These are phyloP conservation scores for Himalopsyche kuldschensis DNA, from an alignment of 2,888 invertebrate species.

Conservation along the genomic window DNA sequence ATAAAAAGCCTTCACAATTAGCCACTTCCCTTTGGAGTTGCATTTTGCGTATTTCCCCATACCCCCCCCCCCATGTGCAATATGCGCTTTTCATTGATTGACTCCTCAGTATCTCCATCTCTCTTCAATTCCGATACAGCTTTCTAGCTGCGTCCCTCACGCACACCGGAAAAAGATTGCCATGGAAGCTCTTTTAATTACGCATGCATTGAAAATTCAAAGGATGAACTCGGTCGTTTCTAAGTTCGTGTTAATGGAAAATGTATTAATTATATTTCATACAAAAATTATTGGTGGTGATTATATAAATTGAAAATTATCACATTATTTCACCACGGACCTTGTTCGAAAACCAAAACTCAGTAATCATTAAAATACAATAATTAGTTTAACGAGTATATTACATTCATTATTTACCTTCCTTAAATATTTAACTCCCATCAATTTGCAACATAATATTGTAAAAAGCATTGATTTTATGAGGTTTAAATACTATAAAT, in stretches of 20 bases:
- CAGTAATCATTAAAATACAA: no score
- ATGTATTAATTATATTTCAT: background rate
- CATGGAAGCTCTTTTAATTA: background rate
- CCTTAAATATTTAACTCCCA: no score
- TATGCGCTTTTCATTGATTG: background rate
- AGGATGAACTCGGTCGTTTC: background rate
- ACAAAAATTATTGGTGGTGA: background rate
- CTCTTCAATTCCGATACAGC: background rate
- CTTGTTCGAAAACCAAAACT: no score
- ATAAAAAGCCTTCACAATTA: background rate
- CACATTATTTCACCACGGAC: no score
- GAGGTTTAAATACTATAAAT: no score
- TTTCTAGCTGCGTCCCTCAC: background rate
- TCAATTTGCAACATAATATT: no score
- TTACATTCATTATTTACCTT: no score
- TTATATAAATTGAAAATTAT: no score
- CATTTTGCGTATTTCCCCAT: background rate
- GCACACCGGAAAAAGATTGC: background rate
- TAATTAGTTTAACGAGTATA: no score
- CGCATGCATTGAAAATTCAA: conserved; percentile 1
- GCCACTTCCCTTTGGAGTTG: background rate
- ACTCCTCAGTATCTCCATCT: background rate
- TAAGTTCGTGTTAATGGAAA: background rate
- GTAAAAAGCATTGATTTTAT: no score
- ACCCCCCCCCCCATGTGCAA: background rate